Evolutionary conservation across 2,797 vertebrate species (phyloP).

Genomic region (Melanotaenia pygmaea): DNA sequence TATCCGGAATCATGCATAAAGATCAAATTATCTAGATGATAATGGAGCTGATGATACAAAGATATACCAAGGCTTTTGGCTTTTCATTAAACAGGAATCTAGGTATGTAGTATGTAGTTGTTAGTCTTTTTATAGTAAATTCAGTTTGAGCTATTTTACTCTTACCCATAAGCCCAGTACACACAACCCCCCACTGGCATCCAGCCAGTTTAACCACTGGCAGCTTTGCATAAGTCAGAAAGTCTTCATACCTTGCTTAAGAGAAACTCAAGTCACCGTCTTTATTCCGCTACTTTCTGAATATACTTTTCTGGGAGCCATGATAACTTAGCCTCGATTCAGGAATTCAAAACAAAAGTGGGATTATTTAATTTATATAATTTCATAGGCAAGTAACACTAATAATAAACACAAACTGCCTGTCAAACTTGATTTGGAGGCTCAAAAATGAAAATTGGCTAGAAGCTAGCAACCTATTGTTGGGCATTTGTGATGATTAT

Average conservation of each 20-base stretch:
- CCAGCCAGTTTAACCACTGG: not conserved
- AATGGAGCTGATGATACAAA: not conserved
- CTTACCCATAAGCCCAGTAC: not conserved
- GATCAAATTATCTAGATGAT: slow-evolving; percentile 25
- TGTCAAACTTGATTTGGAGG: not conserved
- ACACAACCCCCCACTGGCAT: not conserved
- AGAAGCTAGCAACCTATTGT: not conserved
- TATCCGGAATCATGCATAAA: slow-evolving; percentile 36
- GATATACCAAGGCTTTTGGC: not conserved
- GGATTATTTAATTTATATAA: not conserved
- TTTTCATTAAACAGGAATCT: not conserved
- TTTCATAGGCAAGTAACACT: too few species aligned
- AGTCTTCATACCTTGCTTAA: slow-evolving; percentile 3
- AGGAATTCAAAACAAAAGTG: not conserved
- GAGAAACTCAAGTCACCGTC: not conserved
- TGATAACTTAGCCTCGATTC: not conserved
- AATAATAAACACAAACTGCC: too few species aligned
- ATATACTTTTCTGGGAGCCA: not conserved
- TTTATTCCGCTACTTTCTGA: not conserved
- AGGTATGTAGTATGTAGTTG: not conserved
- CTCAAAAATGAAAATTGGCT: not conserved
- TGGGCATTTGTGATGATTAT: slow-evolving; percentile 23
- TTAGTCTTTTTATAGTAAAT: slow-evolving; percentile 4
- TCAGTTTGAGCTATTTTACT: not conserved
- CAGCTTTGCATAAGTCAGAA: too few species aligned